phyloP scores from a whole-genome alignment of 2,888 invertebrate species.

The Chrysomela aeneicollis region DNA sequence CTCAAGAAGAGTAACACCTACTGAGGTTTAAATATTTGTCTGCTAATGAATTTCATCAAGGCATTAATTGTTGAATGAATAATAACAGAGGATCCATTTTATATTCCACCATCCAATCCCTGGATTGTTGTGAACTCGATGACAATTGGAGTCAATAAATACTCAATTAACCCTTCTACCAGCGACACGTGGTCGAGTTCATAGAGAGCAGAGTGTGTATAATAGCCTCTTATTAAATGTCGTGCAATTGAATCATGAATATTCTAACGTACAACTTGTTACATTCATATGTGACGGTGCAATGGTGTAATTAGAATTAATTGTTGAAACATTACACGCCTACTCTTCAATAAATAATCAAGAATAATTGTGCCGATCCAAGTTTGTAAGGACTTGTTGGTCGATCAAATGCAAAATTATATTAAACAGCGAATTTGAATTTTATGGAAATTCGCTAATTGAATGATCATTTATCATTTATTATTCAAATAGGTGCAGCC shows the following conservation, averaged over 20 bases:
- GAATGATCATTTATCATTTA: slow-evolving; percentile 20
- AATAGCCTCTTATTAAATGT: slow-evolving; percentile 24
- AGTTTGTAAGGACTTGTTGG: neutral
- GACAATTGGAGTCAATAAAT: slow-evolving; percentile 30
- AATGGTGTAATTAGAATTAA: neutral
- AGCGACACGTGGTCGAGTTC: slow-evolving; percentile 16
- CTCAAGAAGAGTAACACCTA: no score
- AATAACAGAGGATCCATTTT: no score
- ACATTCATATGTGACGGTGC: neutral
- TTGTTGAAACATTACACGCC: neutral
- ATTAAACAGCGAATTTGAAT: neutral
- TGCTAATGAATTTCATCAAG: no score
- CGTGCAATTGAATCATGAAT: slow-evolving; percentile 37
- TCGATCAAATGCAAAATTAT: neutral
- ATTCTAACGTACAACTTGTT: neutral
- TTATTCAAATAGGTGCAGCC: neutral
- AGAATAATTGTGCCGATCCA: neutral
- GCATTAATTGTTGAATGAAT: no score
- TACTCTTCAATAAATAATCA: neutral
- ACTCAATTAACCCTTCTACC: slow-evolving; percentile 19
- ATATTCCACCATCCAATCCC: no score
- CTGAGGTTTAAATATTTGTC: no score
- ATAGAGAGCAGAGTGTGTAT: slow-evolving; percentile 16
- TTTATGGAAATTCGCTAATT: neutral
- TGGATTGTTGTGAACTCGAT: neutral